A percentile compares a stretch with the other conserved stretches of the same genome.
Evolutionary conservation across 1,140 invertebrate genomes (phyloP).

Genomic region (Magallana gigas): DNA sequence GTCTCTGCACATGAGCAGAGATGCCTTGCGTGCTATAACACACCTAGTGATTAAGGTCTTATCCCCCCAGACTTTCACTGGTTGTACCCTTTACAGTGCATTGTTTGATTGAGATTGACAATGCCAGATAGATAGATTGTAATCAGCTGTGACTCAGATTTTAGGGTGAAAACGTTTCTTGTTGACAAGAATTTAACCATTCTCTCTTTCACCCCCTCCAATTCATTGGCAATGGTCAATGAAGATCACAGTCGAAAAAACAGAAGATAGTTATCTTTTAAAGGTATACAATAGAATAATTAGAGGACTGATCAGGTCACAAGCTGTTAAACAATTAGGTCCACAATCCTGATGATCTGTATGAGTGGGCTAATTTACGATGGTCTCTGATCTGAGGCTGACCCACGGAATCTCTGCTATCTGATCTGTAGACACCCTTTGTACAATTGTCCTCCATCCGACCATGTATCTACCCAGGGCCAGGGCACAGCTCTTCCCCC

Average conservation of each 20-base stretch:
- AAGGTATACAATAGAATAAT: constrained; percentile 8
- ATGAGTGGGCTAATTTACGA: not conserved
- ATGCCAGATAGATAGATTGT: constrained; percentile 20
- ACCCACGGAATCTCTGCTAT: not conserved
- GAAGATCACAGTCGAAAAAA: not conserved
- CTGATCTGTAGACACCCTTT: not conserved
- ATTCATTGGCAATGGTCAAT: not conserved
- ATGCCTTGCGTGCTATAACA: not conserved
- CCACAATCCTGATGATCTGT: not conserved
- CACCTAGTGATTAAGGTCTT: constrained; percentile 20
- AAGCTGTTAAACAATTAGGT: not conserved
- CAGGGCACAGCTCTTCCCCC: not conserved
- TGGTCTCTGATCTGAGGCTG: not conserved
- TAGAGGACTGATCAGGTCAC: not conserved
- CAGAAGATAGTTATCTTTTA: not conserved
- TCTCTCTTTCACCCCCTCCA: not conserved
- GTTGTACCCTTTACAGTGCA: not conserved
- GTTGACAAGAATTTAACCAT: constrained; percentile 7
- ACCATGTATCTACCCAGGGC: not conserved
- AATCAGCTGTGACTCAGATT: constrained; percentile 28
- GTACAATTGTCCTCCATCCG: not conserved
- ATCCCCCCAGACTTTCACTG: constrained; percentile 17
- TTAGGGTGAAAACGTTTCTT: not conserved
- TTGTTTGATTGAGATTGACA: constrained; percentile 21
- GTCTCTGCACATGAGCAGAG: constrained; percentile 13